Evolutionary conservation across 2,888 invertebrate genomes (phyloP), one percentile per base, ranked within the genome.

Genomic region (Noctuana brunneofusca): DNA sequence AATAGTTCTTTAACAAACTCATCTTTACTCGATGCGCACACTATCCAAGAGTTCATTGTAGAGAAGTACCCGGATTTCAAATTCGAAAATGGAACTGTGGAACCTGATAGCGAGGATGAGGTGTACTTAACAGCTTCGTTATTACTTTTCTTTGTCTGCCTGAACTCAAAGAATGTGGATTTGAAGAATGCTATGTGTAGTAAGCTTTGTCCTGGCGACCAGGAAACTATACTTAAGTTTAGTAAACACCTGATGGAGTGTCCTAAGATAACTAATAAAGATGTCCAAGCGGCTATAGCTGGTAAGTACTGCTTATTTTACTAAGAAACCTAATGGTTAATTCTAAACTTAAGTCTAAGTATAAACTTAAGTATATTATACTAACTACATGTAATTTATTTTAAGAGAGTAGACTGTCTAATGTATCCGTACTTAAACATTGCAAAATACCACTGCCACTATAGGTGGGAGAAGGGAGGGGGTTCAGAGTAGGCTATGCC

Each of bases 171-270:
- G 68, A 89, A 92, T 73, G 82, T 89, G n/a, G 77, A 86, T 59
- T 87, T 93, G 64, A 92, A 93, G 69, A 86, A 81, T 72, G 92
- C 89, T 0, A 93, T 93, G 93, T 93, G 93, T 69, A 84, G 80
- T 52, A 89, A 89, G 62, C 75, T 93, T 18, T 83, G 84, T 62
- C 72, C 77, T n/a, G 88, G 86, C 9, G 92, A 92, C 43, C 93
- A 93, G 75, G 82, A 93, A 64, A 86, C 81, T 18, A 92, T 93
- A 68, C 82, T 93, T 75, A 84, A 85, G 58, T 93, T 92, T 69
- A 89, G 91, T 62, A 93, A 93, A 75, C 78, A 76, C 48, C 71
- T 93, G n/a, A 84, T 93, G 80, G 86, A 91, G 4, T 86, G 89
- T 66, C 80, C 87, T 3, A 77, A 81, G 50, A 80, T 89, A 22